A percentile compares a stretch with the other conserved stretches of the same genome.
phyloP scores from a whole-genome alignment of 1,140 invertebrate species.

The Leucophenga varia region DNA sequence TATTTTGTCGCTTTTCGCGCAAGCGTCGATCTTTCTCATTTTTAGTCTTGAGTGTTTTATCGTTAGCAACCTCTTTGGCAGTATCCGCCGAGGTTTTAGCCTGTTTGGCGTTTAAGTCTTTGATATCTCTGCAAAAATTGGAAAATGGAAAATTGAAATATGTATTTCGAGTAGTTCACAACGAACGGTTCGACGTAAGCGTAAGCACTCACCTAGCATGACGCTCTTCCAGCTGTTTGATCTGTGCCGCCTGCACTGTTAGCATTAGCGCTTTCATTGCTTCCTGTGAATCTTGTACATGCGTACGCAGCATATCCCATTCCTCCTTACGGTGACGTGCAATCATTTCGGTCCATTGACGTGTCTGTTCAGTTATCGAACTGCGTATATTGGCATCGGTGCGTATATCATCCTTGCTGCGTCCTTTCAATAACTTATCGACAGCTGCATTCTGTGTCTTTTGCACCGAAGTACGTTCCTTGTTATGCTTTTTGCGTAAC shows the following conservation, averaged over 20 bases:
- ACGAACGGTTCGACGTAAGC: background rate
- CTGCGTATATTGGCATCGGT: constrained; percentile 77
- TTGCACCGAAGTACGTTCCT: constrained; percentile 88
- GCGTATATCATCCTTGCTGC: constrained; percentile 80
- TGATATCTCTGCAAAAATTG: constrained; percentile 80
- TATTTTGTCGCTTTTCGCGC: constrained; percentile 97
- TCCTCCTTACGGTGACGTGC: constrained; percentile 88
- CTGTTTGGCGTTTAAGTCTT: constrained; percentile 94
- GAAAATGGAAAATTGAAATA: constrained; percentile 7
- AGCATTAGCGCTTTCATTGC: constrained; percentile 84
- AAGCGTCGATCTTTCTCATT: constrained; percentile 92
- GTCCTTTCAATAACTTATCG: constrained; percentile 92
- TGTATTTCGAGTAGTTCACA: background rate
- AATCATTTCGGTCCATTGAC: constrained; percentile 91
- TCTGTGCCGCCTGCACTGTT: constrained; percentile 79
- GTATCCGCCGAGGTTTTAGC: constrained; percentile 97
- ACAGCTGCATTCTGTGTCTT: constrained; percentile 93
- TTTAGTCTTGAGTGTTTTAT: constrained; percentile 96
- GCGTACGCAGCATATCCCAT: constrained; percentile 80
- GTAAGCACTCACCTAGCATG: constrained; percentile 74
- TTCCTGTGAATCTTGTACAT: constrained; percentile 83
- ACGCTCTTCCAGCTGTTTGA: constrained; percentile 86
- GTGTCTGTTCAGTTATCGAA: constrained; percentile 85
- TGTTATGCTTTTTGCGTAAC: constrained; percentile 89
- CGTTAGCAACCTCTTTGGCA: constrained; percentile 90